phyloP scores from a whole-genome alignment of 2,888 invertebrate species.

The Eutolmus rufibarbis region DNA sequence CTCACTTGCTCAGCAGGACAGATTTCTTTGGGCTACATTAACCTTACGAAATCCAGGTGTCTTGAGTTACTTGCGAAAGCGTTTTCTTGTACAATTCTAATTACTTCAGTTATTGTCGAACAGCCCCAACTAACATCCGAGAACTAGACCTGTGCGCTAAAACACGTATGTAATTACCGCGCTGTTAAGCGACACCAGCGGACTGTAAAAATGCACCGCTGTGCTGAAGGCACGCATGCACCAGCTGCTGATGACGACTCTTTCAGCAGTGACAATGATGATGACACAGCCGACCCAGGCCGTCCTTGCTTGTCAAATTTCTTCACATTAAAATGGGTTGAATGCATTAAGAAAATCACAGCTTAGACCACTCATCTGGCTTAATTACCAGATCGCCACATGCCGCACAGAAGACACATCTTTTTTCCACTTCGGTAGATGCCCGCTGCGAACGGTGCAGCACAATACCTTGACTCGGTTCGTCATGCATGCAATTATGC shows the following conservation, averaged over 20 bases:
- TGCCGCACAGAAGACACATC: background rate
- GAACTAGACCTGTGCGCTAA: background rate
- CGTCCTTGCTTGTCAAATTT: conserved; percentile 38
- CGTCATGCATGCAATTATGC: background rate
- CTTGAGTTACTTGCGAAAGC: background rate
- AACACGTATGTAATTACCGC: conserved; percentile 21
- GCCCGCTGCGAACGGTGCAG: background rate
- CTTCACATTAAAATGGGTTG: conserved; percentile 32
- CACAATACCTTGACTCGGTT: conserved; percentile 20
- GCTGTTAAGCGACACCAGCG: background rate
- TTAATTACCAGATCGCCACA: conserved; percentile 21
- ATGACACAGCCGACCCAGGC: conserved; percentile 12
- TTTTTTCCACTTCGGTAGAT: background rate
- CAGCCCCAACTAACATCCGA: background rate
- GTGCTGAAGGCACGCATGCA: background rate
- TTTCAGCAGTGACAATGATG: background rate
- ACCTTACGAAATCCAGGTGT: conserved; percentile 6
- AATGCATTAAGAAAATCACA: conserved; percentile 34
- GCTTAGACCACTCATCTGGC: background rate
- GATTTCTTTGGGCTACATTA: background rate
- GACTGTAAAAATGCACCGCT: background rate
- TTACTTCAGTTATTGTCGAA: background rate
- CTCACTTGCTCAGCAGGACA: background rate
- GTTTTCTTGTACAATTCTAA: conserved; percentile 21
- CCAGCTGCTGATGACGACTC: background rate